These are phyloP conservation scores for Mormyrus hasselquistii DNA, from an alignment of 2,797 vertebrate genomes.

Conservation along the genomic window DNA sequence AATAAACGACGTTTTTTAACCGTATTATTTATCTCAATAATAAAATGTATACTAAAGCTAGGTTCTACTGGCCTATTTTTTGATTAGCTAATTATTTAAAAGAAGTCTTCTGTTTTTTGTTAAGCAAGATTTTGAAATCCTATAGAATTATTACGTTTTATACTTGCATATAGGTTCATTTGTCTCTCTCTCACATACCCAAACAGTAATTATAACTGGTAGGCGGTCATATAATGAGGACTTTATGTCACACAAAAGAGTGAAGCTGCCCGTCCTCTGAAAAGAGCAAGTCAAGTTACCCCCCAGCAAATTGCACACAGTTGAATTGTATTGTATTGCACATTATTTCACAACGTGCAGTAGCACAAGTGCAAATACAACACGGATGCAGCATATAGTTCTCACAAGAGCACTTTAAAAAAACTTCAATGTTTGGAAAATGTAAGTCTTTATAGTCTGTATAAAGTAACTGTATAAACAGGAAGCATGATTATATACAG, in stretches of 20 bases:
- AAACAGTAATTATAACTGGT: background rate
- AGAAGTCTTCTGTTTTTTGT: background rate
- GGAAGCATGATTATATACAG: background rate
- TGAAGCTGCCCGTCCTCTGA: background rate
- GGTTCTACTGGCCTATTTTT: background rate
- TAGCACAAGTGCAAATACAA: background rate
- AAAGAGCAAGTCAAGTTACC: background rate
- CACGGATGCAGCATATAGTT: background rate
- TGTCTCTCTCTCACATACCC: background rate
- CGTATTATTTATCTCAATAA: background rate
- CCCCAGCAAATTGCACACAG: background rate
- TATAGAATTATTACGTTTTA: background rate
- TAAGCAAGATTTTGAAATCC: background rate
- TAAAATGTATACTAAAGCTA: background rate
- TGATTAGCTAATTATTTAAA: background rate
- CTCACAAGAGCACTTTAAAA: background rate
- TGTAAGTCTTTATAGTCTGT: background rate
- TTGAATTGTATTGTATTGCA: background rate
- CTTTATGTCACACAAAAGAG: background rate
- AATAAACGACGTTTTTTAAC: background rate
- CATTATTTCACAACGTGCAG: background rate
- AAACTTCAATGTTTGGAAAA: background rate
- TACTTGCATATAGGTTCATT: background rate
- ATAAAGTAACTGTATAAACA: background rate
- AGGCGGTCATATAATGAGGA: background rate